Base-by-base conservation (phyloP, 2,888 invertebrate genomes). In the Prenolepis imparis region DNA sequence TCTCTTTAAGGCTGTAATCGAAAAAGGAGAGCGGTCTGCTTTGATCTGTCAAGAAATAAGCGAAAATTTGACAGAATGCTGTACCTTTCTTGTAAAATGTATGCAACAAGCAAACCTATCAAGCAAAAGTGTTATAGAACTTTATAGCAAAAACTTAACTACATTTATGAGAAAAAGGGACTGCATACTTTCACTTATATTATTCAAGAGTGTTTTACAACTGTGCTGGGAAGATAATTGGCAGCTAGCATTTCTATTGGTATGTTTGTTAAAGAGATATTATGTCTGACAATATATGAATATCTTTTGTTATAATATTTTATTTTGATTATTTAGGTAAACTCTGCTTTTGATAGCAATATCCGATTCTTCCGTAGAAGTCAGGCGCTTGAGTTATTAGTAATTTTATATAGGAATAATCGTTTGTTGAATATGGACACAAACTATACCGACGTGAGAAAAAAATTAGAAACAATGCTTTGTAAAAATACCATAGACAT, bases 31-130 rank as follows among this genome's bases (percentile, higher is more conserved):
- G 24, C 95, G 96, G 85, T 96, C 96, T 1, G 95, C 96, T 63
- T 95, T 96, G 70, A 94, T 97, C 86, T 96, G 96, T 87, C 96
- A 97, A 94, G 96, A 97, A 87, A 96, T 97, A 94, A 96, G 96
- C 1, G 96, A 96, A 88, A 96, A 96, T 82, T 95, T 97, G 15
- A 95, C 97, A 0, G 96, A 96, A 88, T 96, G 96, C 91, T 96
- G 96, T 21, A 96, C 96, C 24, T 97, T 97, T 89, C 95, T 97
- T 44, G 96, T 97, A 21, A 95, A 96, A 88, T 97, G 97, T 92
- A 96, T 96, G 0, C 95, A 96, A 90, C 96, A 96, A 90, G 93
- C 94, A 0, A 86, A 89, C 6, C 70, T 90, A 48, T 83, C 94
- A 0, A 85, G 92, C 0, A 90, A 92, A 94, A 95, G 18, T 94